Base-by-base conservation (phyloP, 2,113 vertebrate species). In the Thymallus thymallus region DNA sequence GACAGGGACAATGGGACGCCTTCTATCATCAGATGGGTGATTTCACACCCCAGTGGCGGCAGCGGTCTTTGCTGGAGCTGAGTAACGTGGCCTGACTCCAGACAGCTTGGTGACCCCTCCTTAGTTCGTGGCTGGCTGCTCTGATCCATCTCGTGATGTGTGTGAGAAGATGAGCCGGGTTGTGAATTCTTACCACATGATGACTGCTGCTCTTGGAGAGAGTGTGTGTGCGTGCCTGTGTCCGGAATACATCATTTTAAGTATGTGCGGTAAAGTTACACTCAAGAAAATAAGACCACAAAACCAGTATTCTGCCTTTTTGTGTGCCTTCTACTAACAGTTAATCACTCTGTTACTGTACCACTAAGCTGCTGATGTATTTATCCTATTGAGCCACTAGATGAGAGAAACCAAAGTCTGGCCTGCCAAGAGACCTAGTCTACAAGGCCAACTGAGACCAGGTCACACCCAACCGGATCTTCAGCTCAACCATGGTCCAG, bases 21-120 rank as follows among this genome's bases (percentile, higher is more conserved):
- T 82, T 76, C 79, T 81, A 82, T 90, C 87, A 82, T 85, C 82
- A 77, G 79, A 87, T 72, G 48, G 60, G 84, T 86, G 80, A 88
- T 84, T 85, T 87, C 84, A 88, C 81, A 84, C 77, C 77, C 76
- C 68, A 72, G 77, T 80, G 85, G 83, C 81, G 68, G 76, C 76
- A 73, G 76, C 73, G 14, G 64, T 80, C 71, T 45, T 83, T 16
- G 12, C 74, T 67, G 68, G 61, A 63, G 77, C 76, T 82, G 85
- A 86, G 81, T 76, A 80, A 68, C 72, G 73, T 75, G 77, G 77
- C 81, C 66, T 41, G 0, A 6, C 58, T 80, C 76, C 81, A 85
- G 74, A 84, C 90, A 81, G 77, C 83, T 85, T 82, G 78, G 68
- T 82, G 78, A 88, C 79, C 84, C 84, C 82, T 78, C 75, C 77